Conservation (phyloP, 2,888 invertebrate genomes). For the Megamerina dolium region DNA sequence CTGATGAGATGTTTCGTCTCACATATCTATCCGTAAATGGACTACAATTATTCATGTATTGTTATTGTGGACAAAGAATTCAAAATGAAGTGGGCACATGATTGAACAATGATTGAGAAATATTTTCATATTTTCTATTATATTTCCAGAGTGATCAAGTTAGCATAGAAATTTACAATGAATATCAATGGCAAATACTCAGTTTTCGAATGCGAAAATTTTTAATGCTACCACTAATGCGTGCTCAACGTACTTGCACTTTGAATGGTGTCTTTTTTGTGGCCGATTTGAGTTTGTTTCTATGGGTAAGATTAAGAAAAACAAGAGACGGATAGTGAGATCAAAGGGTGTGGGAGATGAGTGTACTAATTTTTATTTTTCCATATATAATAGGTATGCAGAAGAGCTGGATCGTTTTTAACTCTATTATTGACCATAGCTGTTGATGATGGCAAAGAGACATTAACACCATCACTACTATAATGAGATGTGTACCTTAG, state of each 20-base stretch:
- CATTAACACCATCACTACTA: no score
- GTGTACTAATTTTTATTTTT: background rate
- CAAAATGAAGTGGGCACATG: conserved; percentile 16
- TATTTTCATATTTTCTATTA: no score
- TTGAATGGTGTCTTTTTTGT: conserved; percentile 16
- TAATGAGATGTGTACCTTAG: no score
- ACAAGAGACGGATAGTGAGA: no score
- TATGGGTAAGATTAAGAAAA: conserved; percentile 9
- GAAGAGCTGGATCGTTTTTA: conserved; percentile 18
- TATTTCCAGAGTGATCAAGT: conserved; percentile 12
- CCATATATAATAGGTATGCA: conserved; percentile 16
- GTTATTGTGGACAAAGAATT: conserved; percentile 19
- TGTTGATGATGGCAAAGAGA: no score
- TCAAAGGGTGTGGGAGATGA: no score
- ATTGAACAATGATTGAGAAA: background rate
- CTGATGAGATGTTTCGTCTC: conserved; percentile 9
- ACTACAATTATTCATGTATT: conserved; percentile 20
- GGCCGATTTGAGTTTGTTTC: conserved; percentile 11
- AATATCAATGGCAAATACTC: background rate
- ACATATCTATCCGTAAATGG: conserved; percentile 13
- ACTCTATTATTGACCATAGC: conserved; percentile 9
- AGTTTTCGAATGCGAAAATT: conserved; percentile 6
- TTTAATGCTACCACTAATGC: conserved; percentile 15
- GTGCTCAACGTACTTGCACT: conserved; percentile 14
- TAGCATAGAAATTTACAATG: background rate